phyloP scores from a whole-genome alignment of 2,797 vertebrate genomes.

The Alcedo quadribrachys region DNA sequence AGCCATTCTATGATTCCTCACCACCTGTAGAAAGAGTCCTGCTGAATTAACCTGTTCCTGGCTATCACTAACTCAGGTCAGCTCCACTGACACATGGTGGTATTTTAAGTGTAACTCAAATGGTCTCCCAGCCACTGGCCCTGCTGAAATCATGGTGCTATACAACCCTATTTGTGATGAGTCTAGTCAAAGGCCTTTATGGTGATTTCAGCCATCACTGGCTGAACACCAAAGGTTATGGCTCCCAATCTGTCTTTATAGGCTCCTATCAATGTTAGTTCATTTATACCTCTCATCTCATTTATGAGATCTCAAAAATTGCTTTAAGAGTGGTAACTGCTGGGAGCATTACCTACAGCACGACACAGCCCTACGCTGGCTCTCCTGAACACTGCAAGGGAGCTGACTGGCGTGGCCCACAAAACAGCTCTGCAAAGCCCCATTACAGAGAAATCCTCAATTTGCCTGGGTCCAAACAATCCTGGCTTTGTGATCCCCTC shows the following conservation, averaged over 20 bases:
- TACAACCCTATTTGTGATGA: background rate
- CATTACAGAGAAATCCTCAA: background rate
- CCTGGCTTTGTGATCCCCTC: background rate
- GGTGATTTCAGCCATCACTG: background rate
- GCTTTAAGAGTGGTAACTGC: background rate
- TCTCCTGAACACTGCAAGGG: background rate
- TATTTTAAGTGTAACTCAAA: background rate
- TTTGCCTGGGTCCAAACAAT: rapidly evolving
- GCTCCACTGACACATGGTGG: background rate
- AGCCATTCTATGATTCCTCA: background rate
- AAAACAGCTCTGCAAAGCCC: background rate
- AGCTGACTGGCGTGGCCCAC: background rate
- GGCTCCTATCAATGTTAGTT: background rate
- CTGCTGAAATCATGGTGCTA: background rate
- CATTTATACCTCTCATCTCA: background rate
- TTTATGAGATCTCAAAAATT: background rate
- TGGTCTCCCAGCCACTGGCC: background rate
- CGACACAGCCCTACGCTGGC: background rate
- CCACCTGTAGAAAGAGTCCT: background rate
- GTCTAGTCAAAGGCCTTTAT: background rate
- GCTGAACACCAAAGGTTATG: background rate
- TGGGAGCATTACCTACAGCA: background rate
- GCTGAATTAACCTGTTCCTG: background rate
- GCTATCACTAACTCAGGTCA: rapidly evolving
- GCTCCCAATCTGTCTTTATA: background rate